Percentiles rank a stretch among this genome's conserved stretches.
Evolutionary conservation across 2,888 invertebrate species (phyloP).

Genomic region (Stegophylla sp.): DNA sequence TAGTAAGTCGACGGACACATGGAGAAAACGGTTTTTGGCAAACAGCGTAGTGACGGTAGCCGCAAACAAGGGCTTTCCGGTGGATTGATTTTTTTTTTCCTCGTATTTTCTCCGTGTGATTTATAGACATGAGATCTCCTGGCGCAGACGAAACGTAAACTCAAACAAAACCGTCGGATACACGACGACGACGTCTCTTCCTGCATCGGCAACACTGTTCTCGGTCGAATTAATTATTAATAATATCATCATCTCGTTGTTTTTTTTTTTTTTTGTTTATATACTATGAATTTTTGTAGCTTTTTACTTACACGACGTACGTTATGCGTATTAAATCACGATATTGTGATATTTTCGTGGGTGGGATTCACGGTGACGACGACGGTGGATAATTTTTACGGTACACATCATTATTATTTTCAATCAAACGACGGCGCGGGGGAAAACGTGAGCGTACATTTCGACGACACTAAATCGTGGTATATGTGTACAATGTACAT

Average conservation of each 20-base stretch:
- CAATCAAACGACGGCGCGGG: background rate
- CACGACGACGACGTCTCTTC: too few species aligned
- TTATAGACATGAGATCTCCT: too few species aligned
- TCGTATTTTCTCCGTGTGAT: background rate
- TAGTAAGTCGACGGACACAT: too few species aligned
- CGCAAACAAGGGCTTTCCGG: background rate
- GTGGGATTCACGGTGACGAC: too few species aligned
- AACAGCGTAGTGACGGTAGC: background rate
- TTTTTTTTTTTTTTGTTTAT: too few species aligned
- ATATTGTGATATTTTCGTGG: too few species aligned
- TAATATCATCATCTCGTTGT: background rate
- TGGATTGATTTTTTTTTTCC: background rate
- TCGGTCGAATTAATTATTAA: background rate
- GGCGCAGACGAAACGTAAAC: constrained; percentile 12
- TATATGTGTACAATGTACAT: background rate
- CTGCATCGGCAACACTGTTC: too few species aligned
- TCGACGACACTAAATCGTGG: constrained; percentile 13
- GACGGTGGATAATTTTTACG: too few species aligned
- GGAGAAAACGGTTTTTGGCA: background rate
- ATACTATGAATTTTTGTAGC: too few species aligned
- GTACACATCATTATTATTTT: too few species aligned
- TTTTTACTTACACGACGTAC: too few species aligned
- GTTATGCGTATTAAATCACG: too few species aligned
- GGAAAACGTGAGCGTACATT: constrained; percentile 7
- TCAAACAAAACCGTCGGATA: background rate